Base-by-base conservation (phyloP, 1,140 invertebrate species). In the Cryptotermes secundus region DNA sequence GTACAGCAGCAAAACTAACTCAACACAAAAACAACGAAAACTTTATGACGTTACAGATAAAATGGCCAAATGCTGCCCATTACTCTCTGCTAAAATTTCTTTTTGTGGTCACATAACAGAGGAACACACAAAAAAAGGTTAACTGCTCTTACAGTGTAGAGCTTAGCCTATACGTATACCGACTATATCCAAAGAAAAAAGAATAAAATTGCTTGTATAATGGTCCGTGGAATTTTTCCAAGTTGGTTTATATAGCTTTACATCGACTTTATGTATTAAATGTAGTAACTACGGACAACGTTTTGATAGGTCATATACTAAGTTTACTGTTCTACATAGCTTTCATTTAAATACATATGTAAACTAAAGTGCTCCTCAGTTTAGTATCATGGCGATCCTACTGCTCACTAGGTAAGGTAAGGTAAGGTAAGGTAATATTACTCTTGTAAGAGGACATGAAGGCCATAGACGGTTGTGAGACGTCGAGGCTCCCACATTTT, bases 81-180 rank as follows among this genome's bases (percentile, higher is more conserved):
- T 31, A 2, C 59, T 72, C 59, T 72, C 4, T 14, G 26, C 59
- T n/a, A n/a, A 31, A 31, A 72, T 26, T 72, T 72, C n/a, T 72
- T 72, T 72, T 72, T 72, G 59, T 72, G 59, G n/a, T 31, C 59
- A 72, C 59, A 72, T 72, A 72, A 72, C 59, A 72, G n/a, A 72
- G 26, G n/a, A n/a, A n/a, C n/a, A 10, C 9, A 14, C 6, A 72
- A 26, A 72, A n/a, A 72, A 72, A 72, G 59, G n/a, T 72, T 72
- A 72, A 72, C 59, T 72, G 59, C 1, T 72, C 26, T 72, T 72
- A 72, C 6, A 72, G 59, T 0, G 26, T 72, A 72, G 31, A 10
- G 26, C 9, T 26, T 7, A 72, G n/a, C n/a, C n/a, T n/a, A n/a
- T n/a, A n/a, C n/a, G n/a, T n/a, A n/a, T n/a, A n/a, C n/a, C n/a